phyloP scores from a whole-genome alignment of 2,888 invertebrate genomes.

The Octodonta nipae region DNA sequence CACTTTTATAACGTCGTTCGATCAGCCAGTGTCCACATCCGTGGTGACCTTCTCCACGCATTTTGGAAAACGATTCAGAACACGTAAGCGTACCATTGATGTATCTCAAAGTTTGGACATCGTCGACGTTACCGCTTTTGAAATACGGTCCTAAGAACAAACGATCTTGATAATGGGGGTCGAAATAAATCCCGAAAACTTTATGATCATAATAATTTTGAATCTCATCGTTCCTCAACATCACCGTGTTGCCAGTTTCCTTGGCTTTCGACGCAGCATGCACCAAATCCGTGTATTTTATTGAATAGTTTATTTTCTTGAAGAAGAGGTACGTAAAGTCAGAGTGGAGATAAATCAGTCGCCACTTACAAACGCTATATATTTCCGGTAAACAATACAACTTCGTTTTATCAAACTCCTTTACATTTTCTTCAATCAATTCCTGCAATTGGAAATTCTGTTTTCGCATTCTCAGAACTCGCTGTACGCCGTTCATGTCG shows the following conservation, averaged over 20 bases:
- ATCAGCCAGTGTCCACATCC: conserved; percentile 18
- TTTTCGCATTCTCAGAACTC: conserved; percentile 22
- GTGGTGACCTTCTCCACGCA: conserved; percentile 18
- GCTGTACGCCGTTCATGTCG: conserved; percentile 13
- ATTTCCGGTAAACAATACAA: conserved; percentile 16
- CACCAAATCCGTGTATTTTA: conserved; percentile 40
- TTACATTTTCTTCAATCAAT: conserved; percentile 10
- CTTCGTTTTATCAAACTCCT: conserved; percentile 7
- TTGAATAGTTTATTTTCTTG: conserved; percentile 39
- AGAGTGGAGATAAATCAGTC: conserved; percentile 41
- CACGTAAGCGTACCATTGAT: conserved; percentile 26
- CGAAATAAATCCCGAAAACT: conserved; percentile 31
- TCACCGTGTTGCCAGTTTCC: conserved; percentile 38
- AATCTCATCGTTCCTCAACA: conserved; percentile 26
- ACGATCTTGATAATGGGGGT: conserved; percentile 23
- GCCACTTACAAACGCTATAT: conserved; percentile 34
- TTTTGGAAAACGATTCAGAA: conserved; percentile 23
- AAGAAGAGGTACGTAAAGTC: conserved; percentile 43
- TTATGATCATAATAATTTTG: conserved; percentile 18
- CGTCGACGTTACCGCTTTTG: conserved; percentile 17
- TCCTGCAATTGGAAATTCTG: conserved; percentile 17
- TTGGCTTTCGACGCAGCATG: conserved; percentile 39
- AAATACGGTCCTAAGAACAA: conserved; percentile 34
- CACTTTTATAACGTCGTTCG: conserved; percentile 9
- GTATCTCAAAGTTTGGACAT: conserved; percentile 27